A percentile compares a stretch with the other conserved stretches of the same genome.
Evolutionary conservation across 2,113 vertebrate genomes (phyloP).

Genomic region (Onychostruthus taczanowskii): DNA sequence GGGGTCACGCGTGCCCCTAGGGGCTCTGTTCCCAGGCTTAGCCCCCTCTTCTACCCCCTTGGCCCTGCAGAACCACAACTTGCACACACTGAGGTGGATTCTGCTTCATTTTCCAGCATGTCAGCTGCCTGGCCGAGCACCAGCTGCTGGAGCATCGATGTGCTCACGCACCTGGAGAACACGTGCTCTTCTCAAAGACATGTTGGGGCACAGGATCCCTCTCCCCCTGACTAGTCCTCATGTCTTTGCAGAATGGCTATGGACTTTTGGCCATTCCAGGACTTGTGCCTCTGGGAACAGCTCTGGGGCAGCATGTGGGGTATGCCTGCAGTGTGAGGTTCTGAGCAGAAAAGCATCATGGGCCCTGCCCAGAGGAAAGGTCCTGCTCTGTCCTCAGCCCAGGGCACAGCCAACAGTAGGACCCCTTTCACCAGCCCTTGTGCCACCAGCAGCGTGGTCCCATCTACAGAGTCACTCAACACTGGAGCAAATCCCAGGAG

Average conservation of each 20-base stretch:
- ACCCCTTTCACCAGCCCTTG: not conserved
- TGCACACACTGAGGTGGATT: not conserved
- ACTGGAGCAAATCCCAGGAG: not conserved
- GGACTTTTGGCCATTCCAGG: not conserved
- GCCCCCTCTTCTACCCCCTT: not conserved
- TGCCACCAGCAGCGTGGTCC: accelerated
- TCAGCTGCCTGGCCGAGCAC: not conserved
- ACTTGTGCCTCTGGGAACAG: not conserved
- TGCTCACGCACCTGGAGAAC: not conserved
- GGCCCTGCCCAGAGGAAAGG: not conserved
- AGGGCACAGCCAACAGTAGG: accelerated
- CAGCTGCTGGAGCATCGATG: not conserved
- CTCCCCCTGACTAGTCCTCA: not conserved
- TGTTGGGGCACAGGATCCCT: not conserved
- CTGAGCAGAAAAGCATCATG: not conserved
- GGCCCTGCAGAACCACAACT: not conserved
- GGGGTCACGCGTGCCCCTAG: accelerated
- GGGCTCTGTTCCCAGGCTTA: not conserved
- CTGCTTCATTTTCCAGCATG: accelerated
- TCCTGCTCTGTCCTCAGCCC: not conserved
- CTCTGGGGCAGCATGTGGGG: not conserved
- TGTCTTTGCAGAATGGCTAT: not conserved
- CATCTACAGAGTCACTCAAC: not conserved
- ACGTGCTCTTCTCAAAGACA: not conserved
- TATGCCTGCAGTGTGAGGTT: too few species aligned